Percentiles rank a stretch among this genome's conserved stretches.
Evolutionary conservation across 2,888 invertebrate genomes (phyloP).

Genomic region (Eupithecia subfuscata): DNA sequence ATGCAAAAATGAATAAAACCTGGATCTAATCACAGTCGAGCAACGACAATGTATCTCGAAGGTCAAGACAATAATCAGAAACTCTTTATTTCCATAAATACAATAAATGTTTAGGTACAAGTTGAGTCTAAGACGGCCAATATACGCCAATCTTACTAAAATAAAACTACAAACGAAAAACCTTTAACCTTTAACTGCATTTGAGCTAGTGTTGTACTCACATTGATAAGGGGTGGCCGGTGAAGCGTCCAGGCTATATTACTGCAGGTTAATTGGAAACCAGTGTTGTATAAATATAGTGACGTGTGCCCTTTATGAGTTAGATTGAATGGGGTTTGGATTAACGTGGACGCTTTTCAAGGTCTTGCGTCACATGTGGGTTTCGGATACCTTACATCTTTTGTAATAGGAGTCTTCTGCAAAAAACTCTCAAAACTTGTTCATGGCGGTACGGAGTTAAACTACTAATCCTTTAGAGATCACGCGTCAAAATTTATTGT

Average conservation of each 20-base stretch:
- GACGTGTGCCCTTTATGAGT: not conserved
- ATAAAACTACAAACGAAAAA: not conserved
- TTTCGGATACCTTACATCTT: not conserved
- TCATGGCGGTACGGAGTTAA: too few relatives aligned
- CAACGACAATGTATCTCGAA: too few relatives aligned
- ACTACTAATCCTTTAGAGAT: too few relatives aligned
- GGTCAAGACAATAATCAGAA: too few relatives aligned
- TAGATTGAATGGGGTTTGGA: not conserved
- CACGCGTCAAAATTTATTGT: too few relatives aligned
- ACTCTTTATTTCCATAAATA: too few relatives aligned
- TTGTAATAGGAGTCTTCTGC: not conserved
- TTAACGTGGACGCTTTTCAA: not conserved
- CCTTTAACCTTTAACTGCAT: slow-evolving; percentile 4
- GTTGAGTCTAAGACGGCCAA: too few relatives aligned
- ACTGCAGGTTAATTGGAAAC: slow-evolving; percentile 6
- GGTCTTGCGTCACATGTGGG: not conserved
- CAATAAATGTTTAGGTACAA: too few relatives aligned
- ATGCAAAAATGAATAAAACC: too few relatives aligned
- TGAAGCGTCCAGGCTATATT: not conserved
- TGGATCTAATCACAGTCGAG: too few relatives aligned
- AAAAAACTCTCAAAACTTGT: too few relatives aligned
- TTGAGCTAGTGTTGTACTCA: slow-evolving; percentile 1
- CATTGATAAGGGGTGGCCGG: not conserved
- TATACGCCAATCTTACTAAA: not conserved
- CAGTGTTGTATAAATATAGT: not conserved